Conservation (phyloP, 2,888 invertebrate species). For the Aleiodes alternator region DNA sequence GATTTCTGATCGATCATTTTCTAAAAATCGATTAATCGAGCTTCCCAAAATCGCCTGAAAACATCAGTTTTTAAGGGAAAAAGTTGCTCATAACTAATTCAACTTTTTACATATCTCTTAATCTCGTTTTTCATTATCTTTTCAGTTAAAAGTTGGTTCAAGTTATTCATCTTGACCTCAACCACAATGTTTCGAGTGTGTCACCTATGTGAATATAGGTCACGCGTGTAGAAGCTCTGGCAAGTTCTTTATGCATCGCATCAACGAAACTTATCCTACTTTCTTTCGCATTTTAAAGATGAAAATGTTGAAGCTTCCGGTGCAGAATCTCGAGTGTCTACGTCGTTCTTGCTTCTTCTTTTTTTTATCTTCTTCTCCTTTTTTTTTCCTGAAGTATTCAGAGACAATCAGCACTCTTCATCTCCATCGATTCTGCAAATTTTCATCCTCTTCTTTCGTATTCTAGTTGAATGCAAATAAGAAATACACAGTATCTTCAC, state of each 20-base stretch:
- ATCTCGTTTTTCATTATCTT: slow-evolving; percentile 5
- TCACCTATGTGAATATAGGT: slow-evolving; percentile 46
- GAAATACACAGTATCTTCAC: no score
- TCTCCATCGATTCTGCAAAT: neutral
- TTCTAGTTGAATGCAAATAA: no score
- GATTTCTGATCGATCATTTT: no score
- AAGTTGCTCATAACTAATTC: no score
- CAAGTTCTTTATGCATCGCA: slow-evolving; percentile 51
- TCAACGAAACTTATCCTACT: slow-evolving; percentile 42
- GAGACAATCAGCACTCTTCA: neutral
- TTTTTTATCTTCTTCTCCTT: neutral
- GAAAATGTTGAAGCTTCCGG: slow-evolving; percentile 40
- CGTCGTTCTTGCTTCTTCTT: slow-evolving; percentile 12
- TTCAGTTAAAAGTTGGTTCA: neutral
- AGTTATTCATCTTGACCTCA: slow-evolving; percentile 40
- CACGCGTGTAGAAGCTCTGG: slow-evolving; percentile 49
- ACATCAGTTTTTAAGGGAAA: no score
- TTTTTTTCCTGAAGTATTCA: neutral
- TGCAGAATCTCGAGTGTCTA: slow-evolving; percentile 47
- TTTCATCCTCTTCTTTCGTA: no score
- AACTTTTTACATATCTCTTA: no score
- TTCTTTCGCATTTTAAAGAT: slow-evolving; percentile 33
- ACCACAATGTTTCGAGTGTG: slow-evolving; percentile 7
- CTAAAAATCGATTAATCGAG: no score
- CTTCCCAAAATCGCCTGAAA: no score